A percentile compares a stretch with the other conserved stretches of the same genome.
phyloP scores from a whole-genome alignment of 2,888 invertebrate genomes.

The Euzophera pinguis region DNA sequence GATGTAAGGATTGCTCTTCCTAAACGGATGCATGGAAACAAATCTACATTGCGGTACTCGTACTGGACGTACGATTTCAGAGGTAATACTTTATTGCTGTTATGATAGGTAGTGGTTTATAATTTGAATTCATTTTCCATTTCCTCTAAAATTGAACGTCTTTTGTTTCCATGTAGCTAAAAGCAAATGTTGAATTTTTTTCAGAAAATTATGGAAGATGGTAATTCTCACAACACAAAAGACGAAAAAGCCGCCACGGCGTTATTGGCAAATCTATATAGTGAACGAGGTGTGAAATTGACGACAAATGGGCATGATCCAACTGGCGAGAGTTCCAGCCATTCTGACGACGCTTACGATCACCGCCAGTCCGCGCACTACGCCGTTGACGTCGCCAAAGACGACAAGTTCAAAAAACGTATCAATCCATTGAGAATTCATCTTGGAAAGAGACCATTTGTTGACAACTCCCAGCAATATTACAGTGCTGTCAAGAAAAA shows the following conservation, averaged over 20 bases:
- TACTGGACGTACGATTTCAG: slow-evolving; percentile 78
- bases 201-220: slow-evolving; percentile 80
- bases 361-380: slow-evolving; percentile 39
- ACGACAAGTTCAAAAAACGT: slow-evolving; percentile 61
- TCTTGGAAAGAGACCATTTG: slow-evolving; percentile 72
- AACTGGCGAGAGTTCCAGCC: slow-evolving; percentile 44
- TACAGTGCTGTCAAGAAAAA: slow-evolving; percentile 58
- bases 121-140: slow-evolving; percentile 62
- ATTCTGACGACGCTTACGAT: slow-evolving; percentile 37
- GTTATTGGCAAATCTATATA: slow-evolving; percentile 55
- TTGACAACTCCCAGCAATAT: slow-evolving; percentile 61
- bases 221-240: slow-evolving; percentile 67
- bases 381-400: slow-evolving; percentile 42
- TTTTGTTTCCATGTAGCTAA: slow-evolving; percentile 70
- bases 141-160: slow-evolving; percentile 69
- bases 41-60: slow-evolving; percentile 72
- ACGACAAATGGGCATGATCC: slow-evolving; percentile 66
- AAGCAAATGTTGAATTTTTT: slow-evolving; percentile 66
- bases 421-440: slow-evolving; percentile 71
- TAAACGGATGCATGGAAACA: slow-evolving; percentile 75
- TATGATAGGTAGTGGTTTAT: slow-evolving; percentile 47
- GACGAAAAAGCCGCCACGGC: slow-evolving; percentile 62
- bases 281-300: slow-evolving; percentile 59
- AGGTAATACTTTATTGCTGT: slow-evolving; percentile 49
- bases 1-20: slow-evolving; percentile 71